Evolutionary conservation across 2,888 invertebrate species (phyloP).

Genomic region (Trissoscelio sp.): DNA sequence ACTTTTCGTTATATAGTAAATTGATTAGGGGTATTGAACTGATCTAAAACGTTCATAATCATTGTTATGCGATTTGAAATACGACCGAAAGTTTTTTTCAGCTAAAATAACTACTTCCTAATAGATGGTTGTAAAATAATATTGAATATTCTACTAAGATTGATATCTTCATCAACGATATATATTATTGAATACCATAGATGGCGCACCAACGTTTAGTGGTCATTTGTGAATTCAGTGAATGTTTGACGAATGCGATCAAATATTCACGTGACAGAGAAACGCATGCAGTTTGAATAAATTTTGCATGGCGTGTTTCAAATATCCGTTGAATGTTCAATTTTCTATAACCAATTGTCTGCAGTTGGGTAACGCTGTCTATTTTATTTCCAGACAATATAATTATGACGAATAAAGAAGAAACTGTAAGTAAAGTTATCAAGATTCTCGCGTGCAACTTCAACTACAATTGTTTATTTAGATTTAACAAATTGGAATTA

Average conservation of each 20-base stretch:
- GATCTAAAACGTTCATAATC: not conserved
- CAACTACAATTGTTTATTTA: not conserved
- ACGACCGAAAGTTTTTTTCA: not conserved
- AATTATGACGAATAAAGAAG: not conserved
- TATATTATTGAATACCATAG: conserved; percentile 45
- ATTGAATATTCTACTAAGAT: conserved; percentile 11
- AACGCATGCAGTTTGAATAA: conserved; percentile 14
- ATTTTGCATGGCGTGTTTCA: conserved; percentile 25
- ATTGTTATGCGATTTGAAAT: not conserved
- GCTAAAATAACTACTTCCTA: not conserved
- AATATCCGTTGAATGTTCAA: conserved; percentile 10
- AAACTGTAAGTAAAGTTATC: not conserved
- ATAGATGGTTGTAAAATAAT: too few relatives aligned
- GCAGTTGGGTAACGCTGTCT: not conserved
- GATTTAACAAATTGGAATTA: too few relatives aligned
- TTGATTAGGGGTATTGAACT: not conserved
- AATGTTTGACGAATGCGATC: conserved; percentile 44
- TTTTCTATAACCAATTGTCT: conserved; percentile 2
- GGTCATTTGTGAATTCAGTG: conserved; percentile 38
- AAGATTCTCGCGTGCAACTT: not conserved
- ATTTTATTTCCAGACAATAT: not conserved
- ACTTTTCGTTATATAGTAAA: conserved; percentile 14
- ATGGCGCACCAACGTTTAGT: conserved; percentile 26
- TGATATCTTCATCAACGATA: conserved; percentile 16
- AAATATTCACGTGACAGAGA: conserved; percentile 48